Evolutionary conservation across 2,888 invertebrate genomes (phyloP), one percentile per base, ranked within the genome.

Genomic region (Agrypnus murinus): DNA sequence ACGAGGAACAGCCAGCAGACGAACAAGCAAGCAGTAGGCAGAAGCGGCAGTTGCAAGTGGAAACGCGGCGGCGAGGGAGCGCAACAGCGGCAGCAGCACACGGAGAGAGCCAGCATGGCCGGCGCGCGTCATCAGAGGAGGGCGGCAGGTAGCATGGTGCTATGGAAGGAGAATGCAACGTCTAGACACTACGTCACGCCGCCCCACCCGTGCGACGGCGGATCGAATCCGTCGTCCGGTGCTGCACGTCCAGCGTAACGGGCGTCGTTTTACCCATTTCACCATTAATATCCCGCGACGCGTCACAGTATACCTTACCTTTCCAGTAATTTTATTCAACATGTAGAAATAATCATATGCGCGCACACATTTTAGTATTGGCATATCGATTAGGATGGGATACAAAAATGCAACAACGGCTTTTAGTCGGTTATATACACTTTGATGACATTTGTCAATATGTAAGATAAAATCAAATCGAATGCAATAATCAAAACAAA

Each of bases 111-210:
- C 69, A 72, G 62, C 65, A 74, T 75, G 74, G 74, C 73, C 64
- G 73, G 71, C 65, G 74, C 71, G 69, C 74, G 77, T 71, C 72
- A 71, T 65, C 72, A 43, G 65, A 32, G 73, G 73, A 73, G 76
- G 72, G 74, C 71, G 71, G 75, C 72, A 73, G 77, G 76, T 74
- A 74, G 71, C 50, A 38, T 1, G 2, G n/a, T 4, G 62, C 36
- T 48, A 67, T 73, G 73, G 78, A 71, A 74, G 77, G 76, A 74
- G 76, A 64, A 69, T 71, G 74, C 75, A 72, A 73, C 75, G 79
- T 79, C 79, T 79, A 79, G 79, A 79, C 79, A 74, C 78, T 79
- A 79, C 78, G 79, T 79, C 79, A 79, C 73, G 71, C 72, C 73
- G 73, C 75, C 78, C 76, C 76, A 70, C 72, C 73, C 77, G 71